These are phyloP conservation scores for Antennarius striatus DNA, from an alignment of 2,113 vertebrate genomes.

Conservation along the genomic window DNA sequence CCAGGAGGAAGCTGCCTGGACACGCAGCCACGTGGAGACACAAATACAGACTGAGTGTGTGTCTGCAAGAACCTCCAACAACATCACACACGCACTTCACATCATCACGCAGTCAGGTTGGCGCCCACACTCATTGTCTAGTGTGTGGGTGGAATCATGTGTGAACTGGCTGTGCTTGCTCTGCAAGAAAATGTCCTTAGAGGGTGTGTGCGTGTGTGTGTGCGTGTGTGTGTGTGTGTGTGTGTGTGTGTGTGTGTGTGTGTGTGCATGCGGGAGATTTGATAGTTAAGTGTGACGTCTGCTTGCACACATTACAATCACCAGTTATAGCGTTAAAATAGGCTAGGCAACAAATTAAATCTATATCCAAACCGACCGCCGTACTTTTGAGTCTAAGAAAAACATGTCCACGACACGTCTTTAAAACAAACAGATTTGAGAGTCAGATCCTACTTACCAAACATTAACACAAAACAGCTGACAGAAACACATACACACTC, in stretches of 20 bases:
- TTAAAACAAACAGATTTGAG: neutral
- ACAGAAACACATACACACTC: slow-evolving; percentile 13
- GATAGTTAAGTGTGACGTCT: slow-evolving; percentile 28
- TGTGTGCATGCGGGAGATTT: neutral
- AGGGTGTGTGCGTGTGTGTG: slow-evolving; percentile 41
- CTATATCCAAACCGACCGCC: neutral
- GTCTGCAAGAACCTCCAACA: slow-evolving; percentile 34
- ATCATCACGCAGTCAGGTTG: slow-evolving; percentile 42
- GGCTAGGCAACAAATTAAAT: neutral
- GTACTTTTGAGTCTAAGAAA: neutral
- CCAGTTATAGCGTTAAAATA: neutral
- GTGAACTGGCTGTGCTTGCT: slow-evolving; percentile 72
- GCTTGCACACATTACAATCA: slow-evolving; percentile 12
- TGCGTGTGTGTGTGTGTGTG: slow-evolving; percentile 15
- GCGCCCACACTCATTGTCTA: slow-evolving; percentile 54
- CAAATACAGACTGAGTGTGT: slow-evolving; percentile 15
- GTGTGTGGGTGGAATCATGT: slow-evolving; percentile 56
- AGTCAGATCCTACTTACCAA: neutral
- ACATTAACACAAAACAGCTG: slow-evolving; percentile 17
- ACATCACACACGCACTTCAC: slow-evolving; percentile 35
- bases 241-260: neutral
- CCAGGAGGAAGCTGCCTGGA: slow-evolving; percentile 37
- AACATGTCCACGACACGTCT: neutral
- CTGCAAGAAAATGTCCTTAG: slow-evolving; percentile 56
- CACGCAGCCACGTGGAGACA: slow-evolving; percentile 41